phyloP scores from a whole-genome alignment of 2,888 invertebrate genomes.

The Cylindroiulus punctatus region DNA sequence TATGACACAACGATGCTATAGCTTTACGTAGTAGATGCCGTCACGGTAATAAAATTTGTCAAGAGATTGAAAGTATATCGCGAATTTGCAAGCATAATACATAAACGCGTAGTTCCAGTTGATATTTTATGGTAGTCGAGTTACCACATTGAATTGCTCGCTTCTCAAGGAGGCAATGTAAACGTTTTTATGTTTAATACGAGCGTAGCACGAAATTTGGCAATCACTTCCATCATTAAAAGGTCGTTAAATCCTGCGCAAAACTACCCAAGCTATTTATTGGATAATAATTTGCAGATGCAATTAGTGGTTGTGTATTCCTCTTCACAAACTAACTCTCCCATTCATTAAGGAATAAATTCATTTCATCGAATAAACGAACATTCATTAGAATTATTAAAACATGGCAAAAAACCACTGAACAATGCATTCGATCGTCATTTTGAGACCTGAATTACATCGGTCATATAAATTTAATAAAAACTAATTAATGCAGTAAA shows the following conservation, averaged over 20 bases:
- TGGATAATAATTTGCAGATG: constrained; percentile 9
- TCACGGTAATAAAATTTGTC: neutral
- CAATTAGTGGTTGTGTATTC: constrained; percentile 25
- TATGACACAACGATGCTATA: neutral
- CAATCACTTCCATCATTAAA: constrained; percentile 16
- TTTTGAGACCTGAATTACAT: too few relatives aligned
- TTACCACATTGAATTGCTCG: neutral
- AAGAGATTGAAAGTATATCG: neutral
- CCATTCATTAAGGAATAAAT: neutral
- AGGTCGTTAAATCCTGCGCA: neutral
- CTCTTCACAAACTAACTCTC: neutral
- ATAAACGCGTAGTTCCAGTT: neutral
- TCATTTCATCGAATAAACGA: neutral
- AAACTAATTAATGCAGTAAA: too few relatives aligned
- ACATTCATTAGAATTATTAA: neutral
- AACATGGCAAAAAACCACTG: neutral
- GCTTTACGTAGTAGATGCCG: neutral
- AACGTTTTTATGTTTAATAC: neutral
- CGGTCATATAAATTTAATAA: too few relatives aligned
- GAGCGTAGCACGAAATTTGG: neutral
- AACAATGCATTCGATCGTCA: neutral
- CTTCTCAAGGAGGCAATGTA: neutral
- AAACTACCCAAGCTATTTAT: constrained; percentile 3
- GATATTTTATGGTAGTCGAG: neutral
- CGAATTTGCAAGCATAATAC: constrained; percentile 7